phyloP scores from a whole-genome alignment of 2,888 invertebrate genomes.

The Agriopis marginaria region DNA sequence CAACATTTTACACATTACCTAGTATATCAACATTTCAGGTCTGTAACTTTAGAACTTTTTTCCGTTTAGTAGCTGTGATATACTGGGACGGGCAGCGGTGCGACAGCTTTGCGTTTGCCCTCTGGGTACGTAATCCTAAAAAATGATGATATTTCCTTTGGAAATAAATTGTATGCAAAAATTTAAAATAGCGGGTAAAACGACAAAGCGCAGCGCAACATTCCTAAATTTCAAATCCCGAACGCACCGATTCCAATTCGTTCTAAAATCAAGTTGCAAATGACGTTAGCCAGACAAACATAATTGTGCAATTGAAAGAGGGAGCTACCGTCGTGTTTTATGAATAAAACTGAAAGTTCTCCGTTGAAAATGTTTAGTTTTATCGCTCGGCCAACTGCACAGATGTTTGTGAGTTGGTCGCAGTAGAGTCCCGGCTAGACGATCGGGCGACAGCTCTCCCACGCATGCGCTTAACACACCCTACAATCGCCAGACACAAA shows the following conservation, averaged over 20 bases:
- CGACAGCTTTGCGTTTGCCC: no score
- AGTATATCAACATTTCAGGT: no score
- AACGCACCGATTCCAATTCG: constrained; percentile 24
- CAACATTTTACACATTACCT: no score
- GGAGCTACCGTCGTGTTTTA: background rate
- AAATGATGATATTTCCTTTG: no score
- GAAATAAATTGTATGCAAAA: no score
- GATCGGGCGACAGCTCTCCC: constrained; percentile 57
- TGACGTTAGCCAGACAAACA: constrained; percentile 4
- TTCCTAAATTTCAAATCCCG: constrained; percentile 8
- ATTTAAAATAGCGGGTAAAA: no score
- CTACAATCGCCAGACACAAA: constrained; percentile 70
- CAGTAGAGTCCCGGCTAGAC: constrained; percentile 47
- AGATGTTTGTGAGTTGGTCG: background rate
- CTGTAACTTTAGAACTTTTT: no score
- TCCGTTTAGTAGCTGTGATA: no score
- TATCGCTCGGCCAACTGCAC: background rate
- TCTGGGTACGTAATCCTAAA: no score
- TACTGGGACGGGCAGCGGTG: no score
- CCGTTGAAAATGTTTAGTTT: background rate
- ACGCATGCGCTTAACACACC: constrained; percentile 70
- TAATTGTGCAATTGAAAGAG: background rate
- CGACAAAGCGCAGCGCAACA: no score
- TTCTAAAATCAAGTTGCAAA: constrained; percentile 24
- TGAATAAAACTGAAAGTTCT: background rate